Percentiles rank a stretch among this genome's conserved stretches.
These are phyloP conservation scores for Nemapogon koenigi DNA, from an alignment of 2,888 invertebrate species.

Conservation along the genomic window DNA sequence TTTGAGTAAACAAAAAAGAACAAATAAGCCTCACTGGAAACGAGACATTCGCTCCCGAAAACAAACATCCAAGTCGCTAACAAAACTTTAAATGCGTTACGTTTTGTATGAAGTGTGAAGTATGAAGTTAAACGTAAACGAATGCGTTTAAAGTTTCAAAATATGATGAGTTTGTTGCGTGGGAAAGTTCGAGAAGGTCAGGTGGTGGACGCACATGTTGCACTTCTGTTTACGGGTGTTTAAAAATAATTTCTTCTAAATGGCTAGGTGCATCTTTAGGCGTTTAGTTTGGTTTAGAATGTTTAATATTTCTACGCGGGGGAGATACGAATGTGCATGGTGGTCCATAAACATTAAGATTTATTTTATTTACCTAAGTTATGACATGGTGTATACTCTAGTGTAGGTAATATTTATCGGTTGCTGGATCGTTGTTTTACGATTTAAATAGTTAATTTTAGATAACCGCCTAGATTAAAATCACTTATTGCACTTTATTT, in stretches of 20 bases:
- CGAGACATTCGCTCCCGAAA: slow-evolving; percentile 53
- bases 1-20: slow-evolving; percentile 60
- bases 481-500: too few species aligned
- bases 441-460: too few species aligned
- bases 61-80: slow-evolving; percentile 28
- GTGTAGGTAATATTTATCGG: too few species aligned
- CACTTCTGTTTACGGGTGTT: slow-evolving; percentile 48
- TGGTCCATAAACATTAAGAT: slow-evolving; percentile 58
- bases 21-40: slow-evolving; percentile 41
- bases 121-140: slow-evolving; percentile 34
- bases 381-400: slow-evolving; percentile 27
- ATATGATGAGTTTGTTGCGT: slow-evolving; percentile 19
- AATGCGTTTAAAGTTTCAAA: slow-evolving; percentile 32
- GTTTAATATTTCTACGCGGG: slow-evolving; percentile 34
- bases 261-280: slow-evolving; percentile 21
- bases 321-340: slow-evolving; percentile 36
- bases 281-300: neutral
- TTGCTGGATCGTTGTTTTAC: too few species aligned
- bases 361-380: slow-evolving; percentile 33
- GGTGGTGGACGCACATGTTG: slow-evolving; percentile 59
- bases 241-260: slow-evolving; percentile 44
- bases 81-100: slow-evolving; percentile 14
- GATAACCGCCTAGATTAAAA: too few species aligned
- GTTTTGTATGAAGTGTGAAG: slow-evolving; percentile 28
- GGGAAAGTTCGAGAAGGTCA: slow-evolving; percentile 58